Evolutionary conservation across 2,797 vertebrate species (phyloP).

Genomic region (Parotocinclus haroldoi): DNA sequence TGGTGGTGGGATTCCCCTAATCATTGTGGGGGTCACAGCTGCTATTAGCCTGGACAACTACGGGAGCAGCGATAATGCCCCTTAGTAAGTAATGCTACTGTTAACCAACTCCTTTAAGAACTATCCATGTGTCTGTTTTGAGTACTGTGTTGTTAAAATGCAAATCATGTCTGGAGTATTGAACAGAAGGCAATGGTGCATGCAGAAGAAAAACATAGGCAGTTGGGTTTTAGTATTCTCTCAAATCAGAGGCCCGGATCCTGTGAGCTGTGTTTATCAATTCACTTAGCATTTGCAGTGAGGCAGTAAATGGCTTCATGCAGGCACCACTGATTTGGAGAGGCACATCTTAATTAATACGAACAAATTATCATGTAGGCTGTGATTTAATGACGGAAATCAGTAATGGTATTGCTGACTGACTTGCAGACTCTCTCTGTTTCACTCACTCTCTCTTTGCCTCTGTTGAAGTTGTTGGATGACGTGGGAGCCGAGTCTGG

Average conservation of each 20-base stretch:
- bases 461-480: constrained; percentile 80
- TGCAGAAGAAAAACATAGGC: neutral
- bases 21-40: constrained; percentile 89
- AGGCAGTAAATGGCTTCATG: constrained; percentile 31
- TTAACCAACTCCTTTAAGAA: neutral
- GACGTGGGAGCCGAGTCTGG: constrained; percentile 84
- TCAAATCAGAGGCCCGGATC: constrained; percentile 6
- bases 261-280: constrained; percentile 9
- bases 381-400: constrained; percentile 35
- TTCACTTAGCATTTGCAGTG: constrained; percentile 1
- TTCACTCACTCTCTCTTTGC: neutral
- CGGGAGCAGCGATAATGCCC: constrained; percentile 78
- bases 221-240: neutral
- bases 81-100: constrained; percentile 79
- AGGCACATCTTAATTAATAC: constrained; percentile 33
- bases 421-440: constrained; percentile 28
- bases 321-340: constrained; percentile 29
- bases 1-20: constrained; percentile 85
- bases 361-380: constrained; percentile 24
- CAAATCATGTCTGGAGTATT: constrained; percentile 3
- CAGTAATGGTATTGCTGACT: constrained; percentile 29
- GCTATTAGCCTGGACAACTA: constrained; percentile 88
- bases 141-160: constrained; percentile 23
- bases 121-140: constrained; percentile 1
- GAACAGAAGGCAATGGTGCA: neutral